Conservation (phyloP, 2,888 invertebrate genomes). For the Rhogogaster chlorosoma region DNA sequence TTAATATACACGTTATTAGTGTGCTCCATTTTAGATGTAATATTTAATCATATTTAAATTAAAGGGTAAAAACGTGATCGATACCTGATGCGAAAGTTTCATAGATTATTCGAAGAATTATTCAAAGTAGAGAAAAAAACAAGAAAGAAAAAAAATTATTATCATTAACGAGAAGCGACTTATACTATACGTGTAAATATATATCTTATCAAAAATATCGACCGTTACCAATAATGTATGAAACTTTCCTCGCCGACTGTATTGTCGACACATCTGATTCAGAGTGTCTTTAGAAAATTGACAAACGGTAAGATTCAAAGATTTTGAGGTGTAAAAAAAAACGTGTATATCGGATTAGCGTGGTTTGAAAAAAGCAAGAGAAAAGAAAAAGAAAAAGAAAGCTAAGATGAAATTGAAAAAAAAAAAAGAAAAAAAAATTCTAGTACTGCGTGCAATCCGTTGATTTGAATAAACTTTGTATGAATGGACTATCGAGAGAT, state of each 20-base stretch:
- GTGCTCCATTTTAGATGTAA: not conserved
- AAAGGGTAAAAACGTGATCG: not conserved
- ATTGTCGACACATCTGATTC: not conserved
- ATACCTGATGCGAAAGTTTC: not conserved
- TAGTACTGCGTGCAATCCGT: slow-evolving; percentile 6
- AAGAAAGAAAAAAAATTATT: not conserved
- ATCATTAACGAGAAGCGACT: not conserved
- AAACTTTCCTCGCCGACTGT: not conserved
- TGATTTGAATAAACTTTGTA: slow-evolving; percentile 6
- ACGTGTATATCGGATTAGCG: not conserved
- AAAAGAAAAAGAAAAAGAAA: not conserved
- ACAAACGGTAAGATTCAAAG: not conserved
- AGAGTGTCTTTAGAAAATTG: not conserved
- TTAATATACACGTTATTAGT: slow-evolving; percentile 14
- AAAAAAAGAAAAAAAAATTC: not conserved
- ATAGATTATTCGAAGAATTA: not conserved
- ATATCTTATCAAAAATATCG: not conserved
- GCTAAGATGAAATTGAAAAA: not conserved
- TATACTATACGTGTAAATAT: not conserved
- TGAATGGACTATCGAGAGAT: not conserved
- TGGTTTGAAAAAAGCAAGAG: not conserved
- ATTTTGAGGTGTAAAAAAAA: not conserved
- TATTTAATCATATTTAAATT: not conserved
- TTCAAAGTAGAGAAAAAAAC: not conserved
- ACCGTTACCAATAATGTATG: not conserved